Base-by-base conservation (phyloP, 2,113 vertebrate genomes). In the Aegithalos caudatus region DNA sequence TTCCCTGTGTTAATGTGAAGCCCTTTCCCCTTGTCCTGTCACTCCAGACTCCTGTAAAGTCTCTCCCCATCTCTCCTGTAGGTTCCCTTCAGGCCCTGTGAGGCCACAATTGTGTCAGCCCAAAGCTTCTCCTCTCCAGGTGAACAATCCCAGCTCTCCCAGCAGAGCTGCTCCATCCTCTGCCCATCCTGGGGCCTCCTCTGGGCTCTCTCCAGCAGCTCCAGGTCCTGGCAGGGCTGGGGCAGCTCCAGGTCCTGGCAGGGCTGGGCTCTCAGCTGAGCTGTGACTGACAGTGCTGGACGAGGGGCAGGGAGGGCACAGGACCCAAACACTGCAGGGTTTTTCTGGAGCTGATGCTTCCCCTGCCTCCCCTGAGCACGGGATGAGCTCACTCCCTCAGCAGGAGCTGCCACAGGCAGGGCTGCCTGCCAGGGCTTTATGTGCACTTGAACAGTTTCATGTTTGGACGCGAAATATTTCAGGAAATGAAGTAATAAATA, bases 1-100 rank as follows among this genome's bases (percentile, higher is more conserved):
- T 24, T 0, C 33, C 6, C 3, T 42, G 25, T 53, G 28, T 0
- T 54, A 69, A 0, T 37, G 0, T 5, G 38, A 77, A 28, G 1
- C 27, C 54, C 28, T 45, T 53, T 8, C 28, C 21, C 4, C 1
- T 0, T 31, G 3, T n/a, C 23, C 62, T 45, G 33, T 19, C 54
- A 1, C 45, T 69, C 37, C 83, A 86, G 3, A 1, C 5, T 1
- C 37, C 11, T 19, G 11, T 8, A 6, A 50, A 11, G 3, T 38
- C 37, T 19, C 45, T 38, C 51, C n/a, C 18, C 50, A 42, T 37
- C 9, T 44, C 10, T 3, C 22, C 2, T 50, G 14, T 0, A 10
- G 37, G 5, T 14, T 40, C 40, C 12, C 37, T 22, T n/a, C 58
- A 72, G 51, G 18, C 16, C 0, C 58, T n/a, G 10, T 0, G 3